Evolutionary conservation across 2,888 invertebrate species (phyloP).

Genomic region (Caenorhabditis sp.): DNA sequence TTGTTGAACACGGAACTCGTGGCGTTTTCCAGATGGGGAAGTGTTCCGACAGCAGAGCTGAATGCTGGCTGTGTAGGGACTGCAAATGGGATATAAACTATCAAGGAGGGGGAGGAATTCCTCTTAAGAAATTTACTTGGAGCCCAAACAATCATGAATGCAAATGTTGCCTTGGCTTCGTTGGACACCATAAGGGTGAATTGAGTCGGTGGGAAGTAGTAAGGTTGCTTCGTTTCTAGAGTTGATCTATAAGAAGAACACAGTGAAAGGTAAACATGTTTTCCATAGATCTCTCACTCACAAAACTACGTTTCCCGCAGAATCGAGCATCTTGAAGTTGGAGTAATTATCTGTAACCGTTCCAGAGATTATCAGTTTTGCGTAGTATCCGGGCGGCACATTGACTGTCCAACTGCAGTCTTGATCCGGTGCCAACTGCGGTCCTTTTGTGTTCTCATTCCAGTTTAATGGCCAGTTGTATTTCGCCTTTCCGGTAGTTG

Average conservation of each 20-base stretch:
- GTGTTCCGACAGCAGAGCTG: not conserved
- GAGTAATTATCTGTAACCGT: not conserved
- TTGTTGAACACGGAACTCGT: not conserved
- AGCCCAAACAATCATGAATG: slow-evolving; percentile 33
- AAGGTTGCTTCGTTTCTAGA: slow-evolving; percentile 30
- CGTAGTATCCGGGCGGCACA: slow-evolving; percentile 34
- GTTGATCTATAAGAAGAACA: slow-evolving; percentile 17
- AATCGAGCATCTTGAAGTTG: slow-evolving; percentile 28
- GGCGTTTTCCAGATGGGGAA: not conserved
- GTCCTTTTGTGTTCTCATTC: slow-evolving; percentile 27
- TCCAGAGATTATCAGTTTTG: slow-evolving; percentile 42
- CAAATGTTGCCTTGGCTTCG: slow-evolving; percentile 15
- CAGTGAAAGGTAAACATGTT: too few species aligned
- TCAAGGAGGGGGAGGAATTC: too few species aligned
- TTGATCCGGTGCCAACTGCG: slow-evolving; percentile 1
- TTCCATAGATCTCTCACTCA: not conserved
- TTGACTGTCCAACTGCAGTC: slow-evolving; percentile 42
- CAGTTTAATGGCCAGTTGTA: slow-evolving; percentile 27
- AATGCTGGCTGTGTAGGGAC: not conserved
- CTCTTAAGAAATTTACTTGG: slow-evolving; percentile 11
- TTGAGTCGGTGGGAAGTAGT: slow-evolving; percentile 31
- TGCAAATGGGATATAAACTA: too few species aligned
- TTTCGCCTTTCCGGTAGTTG: too few species aligned
- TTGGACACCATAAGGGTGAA: slow-evolving; percentile 20
- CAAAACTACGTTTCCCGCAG: slow-evolving; percentile 28